Base-by-base conservation (phyloP, 2,888 invertebrate genomes). In the Rhamnusium bicolor region DNA sequence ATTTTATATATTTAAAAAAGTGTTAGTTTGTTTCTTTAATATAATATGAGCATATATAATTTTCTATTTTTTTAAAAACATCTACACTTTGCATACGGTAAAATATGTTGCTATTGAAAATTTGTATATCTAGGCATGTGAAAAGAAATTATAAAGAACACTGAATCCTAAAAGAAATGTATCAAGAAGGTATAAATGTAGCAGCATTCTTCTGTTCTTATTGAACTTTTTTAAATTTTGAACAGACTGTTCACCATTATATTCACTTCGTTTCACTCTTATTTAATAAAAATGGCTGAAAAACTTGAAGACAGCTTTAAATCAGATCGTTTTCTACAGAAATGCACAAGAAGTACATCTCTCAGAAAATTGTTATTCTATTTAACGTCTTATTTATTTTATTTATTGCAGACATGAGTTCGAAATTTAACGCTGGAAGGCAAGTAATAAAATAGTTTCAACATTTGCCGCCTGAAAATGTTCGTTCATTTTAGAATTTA, bases 281-380 rank as follows among this genome's bases (percentile, higher is more conserved):
- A 86, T 86, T 86, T 86, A 86, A 86, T 86, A 86, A 85, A 84
- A 85, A 83, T 84, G 81, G 76, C 73, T 80, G 81, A 80, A 82
- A 80, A 81, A 83, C 79, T 51, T 81, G 56, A 68, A 80, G 78
- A 73, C 80, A 75, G 80, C 78, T 80, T 73, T 73, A 79, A 82
- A 82, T 79, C 80, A 69, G 69, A 76, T 73, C 70, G 40, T 72
- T 66, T 74, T 71, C 62, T 53, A 54, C 51, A 49, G 63, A 70
- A 73, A 69, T 69, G 76, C 72, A 69, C 71, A 71, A 16, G 29
- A 47, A 72, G 61, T 67, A 72, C 68, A 53, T 51, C 32, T 53
- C 14, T 32, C 27, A 53, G 19, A 32, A 21, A 24, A 14, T 40
- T 14, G 16, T 32, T 58, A 18, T 32, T 40, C 18, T 6, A 29